phyloP scores from a whole-genome alignment of 1,140 invertebrate genomes.

The Delia radicum region DNA sequence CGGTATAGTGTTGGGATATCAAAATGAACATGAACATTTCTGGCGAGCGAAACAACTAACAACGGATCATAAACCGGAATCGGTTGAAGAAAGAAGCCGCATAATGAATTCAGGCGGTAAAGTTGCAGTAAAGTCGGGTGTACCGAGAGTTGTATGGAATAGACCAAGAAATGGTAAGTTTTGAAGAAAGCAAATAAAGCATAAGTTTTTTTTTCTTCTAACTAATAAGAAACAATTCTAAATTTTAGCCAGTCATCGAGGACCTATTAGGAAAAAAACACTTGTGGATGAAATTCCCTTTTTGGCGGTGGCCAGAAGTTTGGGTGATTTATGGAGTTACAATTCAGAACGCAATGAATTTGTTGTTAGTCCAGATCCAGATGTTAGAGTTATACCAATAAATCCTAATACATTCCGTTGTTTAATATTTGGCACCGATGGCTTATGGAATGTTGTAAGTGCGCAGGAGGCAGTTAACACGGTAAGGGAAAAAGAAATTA shows the following conservation, averaged over 20 bases:
- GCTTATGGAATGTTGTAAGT: conserved; percentile 93
- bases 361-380: conserved; percentile 96
- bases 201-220: conserved; percentile 14
- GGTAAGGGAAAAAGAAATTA: conserved; percentile 77
- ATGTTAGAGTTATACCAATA: conserved; percentile 84
- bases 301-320: conserved; percentile 88
- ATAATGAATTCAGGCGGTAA: conserved; percentile 88
- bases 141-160: conserved; percentile 96
- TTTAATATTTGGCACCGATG: conserved; percentile 94
- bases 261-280: conserved; percentile 79
- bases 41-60: conserved; percentile 83
- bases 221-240: neutral
- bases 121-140: conserved; percentile 86
- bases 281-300: conserved; percentile 95
- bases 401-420: conserved; percentile 80
- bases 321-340: conserved; percentile 97
- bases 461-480: conserved; percentile 80
- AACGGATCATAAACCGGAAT: conserved; percentile 94
- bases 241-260: conserved; percentile 57
- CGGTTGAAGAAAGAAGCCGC: conserved; percentile 76
- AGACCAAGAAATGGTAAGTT: conserved; percentile 75
- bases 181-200: neutral
- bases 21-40: conserved; percentile 66
- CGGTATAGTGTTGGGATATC: conserved; percentile 85
- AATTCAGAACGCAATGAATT: conserved; percentile 87